Conservation (phyloP, 2,113 vertebrate species). For the Melanerpes formicivorus region DNA sequence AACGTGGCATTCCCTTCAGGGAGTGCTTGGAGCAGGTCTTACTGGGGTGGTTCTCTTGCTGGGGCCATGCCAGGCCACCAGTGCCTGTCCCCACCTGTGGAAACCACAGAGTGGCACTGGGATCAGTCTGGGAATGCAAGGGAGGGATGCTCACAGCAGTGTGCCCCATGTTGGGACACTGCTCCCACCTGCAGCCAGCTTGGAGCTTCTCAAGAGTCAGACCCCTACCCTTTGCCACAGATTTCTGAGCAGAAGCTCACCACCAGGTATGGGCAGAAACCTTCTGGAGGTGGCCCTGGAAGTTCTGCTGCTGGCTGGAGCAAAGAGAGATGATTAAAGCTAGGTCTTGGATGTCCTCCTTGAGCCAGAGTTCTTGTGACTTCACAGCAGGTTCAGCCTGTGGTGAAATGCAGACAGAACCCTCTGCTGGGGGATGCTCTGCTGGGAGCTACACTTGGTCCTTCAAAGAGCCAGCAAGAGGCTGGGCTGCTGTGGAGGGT, state of each 20-base stretch:
- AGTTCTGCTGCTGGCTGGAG: background rate
- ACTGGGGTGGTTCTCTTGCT: no score
- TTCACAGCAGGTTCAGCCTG: background rate
- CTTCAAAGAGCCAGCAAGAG: background rate
- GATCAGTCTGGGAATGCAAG: background rate
- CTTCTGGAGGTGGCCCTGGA: background rate
- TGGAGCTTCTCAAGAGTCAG: background rate
- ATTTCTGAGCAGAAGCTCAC: background rate
- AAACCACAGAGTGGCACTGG: background rate
- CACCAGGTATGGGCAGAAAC: background rate
- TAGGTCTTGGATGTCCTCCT: background rate
- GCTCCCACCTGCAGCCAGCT: background rate
- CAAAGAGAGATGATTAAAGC: background rate
- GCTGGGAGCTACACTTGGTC: background rate
- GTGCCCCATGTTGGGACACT: background rate
- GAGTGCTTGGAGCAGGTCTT: background rate
- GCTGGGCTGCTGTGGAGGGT: background rate
- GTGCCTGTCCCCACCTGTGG: no score
- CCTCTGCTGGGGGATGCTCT: fast-evolving
- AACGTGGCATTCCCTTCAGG: background rate
- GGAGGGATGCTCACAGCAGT: background rate
- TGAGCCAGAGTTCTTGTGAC: background rate
- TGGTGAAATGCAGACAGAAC: background rate
- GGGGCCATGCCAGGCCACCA: background rate
- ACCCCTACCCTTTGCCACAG: background rate